These are phyloP conservation scores for Drosophila ercepeae DNA, from an alignment of 1,140 invertebrate genomes.

Conservation along the genomic window DNA sequence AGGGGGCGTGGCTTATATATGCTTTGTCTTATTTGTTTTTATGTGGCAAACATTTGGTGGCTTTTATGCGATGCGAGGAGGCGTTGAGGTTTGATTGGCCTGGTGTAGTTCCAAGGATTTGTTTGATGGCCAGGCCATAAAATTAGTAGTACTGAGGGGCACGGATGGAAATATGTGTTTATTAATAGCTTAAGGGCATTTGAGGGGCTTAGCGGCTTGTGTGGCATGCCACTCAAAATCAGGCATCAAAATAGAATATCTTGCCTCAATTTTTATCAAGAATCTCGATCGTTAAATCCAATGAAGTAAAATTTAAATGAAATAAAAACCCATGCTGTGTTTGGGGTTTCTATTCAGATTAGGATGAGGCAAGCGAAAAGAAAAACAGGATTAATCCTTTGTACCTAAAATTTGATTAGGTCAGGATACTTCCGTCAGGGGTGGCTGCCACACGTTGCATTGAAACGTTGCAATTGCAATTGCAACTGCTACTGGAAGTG, in stretches of 20 bases:
- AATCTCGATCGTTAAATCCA: background rate
- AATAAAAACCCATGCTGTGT: background rate
- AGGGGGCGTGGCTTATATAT: conserved; percentile 66
- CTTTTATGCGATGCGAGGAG: conserved; percentile 39
- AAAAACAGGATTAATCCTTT: conserved; percentile 77
- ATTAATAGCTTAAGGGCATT: conserved; percentile 65
- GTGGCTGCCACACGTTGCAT: conserved; percentile 65
- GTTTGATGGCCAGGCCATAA: conserved; percentile 66
- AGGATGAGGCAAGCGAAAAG: conserved; percentile 37
- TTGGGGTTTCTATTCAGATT: background rate
- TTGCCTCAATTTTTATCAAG: background rate
- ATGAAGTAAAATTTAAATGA: background rate
- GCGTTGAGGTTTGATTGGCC: conserved; percentile 72
- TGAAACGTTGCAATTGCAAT: conserved; percentile 12
- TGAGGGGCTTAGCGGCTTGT: conserved; percentile 21
- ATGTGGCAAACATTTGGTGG: conserved; percentile 49
- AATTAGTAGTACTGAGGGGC: conserved; percentile 53
- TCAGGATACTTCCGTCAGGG: conserved; percentile 43
- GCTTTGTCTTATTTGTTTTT: conserved; percentile 80
- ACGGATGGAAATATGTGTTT: conserved; percentile 36
- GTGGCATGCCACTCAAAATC: conserved; percentile 5
- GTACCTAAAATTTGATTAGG: conserved; percentile 73
- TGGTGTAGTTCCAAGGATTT: conserved; percentile 55
- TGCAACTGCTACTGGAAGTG: conserved; percentile 15
- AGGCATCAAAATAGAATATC: background rate